A percentile compares a stretch with the other conserved stretches of the same genome.
These are phyloP conservation scores for Pachyseris speciosa DNA, from an alignment of 64 coral and sea anemone genomes.

Conservation along the genomic window DNA sequence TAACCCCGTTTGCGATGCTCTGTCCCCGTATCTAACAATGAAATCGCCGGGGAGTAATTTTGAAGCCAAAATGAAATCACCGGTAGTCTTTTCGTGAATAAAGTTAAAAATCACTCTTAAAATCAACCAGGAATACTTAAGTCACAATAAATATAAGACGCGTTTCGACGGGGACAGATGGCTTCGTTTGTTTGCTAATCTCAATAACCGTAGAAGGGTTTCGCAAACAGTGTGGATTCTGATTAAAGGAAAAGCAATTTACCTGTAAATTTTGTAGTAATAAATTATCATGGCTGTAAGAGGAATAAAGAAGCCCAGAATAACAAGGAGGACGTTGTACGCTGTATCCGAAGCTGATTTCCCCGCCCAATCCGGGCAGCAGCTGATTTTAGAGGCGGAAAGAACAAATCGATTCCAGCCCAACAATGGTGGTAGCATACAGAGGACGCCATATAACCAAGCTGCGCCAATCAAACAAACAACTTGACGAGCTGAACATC, in stretches of 20 bases:
- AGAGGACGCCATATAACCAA: conserved; percentile 60
- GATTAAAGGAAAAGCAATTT: neutral
- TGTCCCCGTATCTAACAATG: too few relatives aligned
- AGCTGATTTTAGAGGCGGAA: conserved; percentile 62
- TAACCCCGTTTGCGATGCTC: too few relatives aligned
- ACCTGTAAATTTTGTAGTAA: conserved; percentile 84
- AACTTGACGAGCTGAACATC: neutral
- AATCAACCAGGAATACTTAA: too few relatives aligned
- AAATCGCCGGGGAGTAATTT: too few relatives aligned
- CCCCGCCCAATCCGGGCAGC: conserved; percentile 72
- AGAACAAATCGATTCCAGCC: conserved; percentile 79
- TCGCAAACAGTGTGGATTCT: too few relatives aligned
- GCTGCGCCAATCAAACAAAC: conserved; percentile 1
- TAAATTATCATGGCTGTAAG: conserved; percentile 32
- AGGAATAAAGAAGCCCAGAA: conserved; percentile 61
- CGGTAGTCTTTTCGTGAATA: too few relatives aligned
- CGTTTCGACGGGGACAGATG: too few relatives aligned
- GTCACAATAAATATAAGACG: too few relatives aligned
- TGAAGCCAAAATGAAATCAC: too few relatives aligned
- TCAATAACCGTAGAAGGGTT: too few relatives aligned
- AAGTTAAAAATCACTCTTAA: too few relatives aligned
- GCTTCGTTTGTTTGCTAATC: too few relatives aligned
- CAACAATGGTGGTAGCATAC: conserved; percentile 62
- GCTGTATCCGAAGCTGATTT: neutral
- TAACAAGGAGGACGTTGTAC: conserved; percentile 67